Evolutionary conservation across 2,797 vertebrate species (phyloP), one percentile per base, ranked within the genome.

Genomic region (Triplophysa yarkandensis): DNA sequence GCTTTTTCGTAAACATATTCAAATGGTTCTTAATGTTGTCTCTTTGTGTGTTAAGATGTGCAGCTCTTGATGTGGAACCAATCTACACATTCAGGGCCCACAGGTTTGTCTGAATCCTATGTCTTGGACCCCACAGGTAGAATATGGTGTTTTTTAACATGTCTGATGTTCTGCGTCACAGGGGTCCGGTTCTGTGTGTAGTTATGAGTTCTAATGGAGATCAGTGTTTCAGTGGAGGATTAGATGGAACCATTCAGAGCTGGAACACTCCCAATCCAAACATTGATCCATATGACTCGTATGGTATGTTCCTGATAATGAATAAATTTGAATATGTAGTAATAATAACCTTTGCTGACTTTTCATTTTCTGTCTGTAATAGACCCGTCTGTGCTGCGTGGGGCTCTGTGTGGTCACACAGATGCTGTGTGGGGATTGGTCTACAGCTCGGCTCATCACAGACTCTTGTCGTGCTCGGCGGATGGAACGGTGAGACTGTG

Each of bases 51-150:
- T 83, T 71, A 91, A 99, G 97, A 93, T 98, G 95, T 82, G 87
- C 96, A 1, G 95, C 98, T 78, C 92, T 99, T 82, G 98, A 99
- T 63, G 96, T 99, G 83, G 98, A 99, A 80, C 98, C 98, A 0
- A 98, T 99, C 87, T 99, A 99, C 88, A 99, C 98, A 0, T 99
- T 99, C 90, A 95, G 98, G 83, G 97, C 95, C 76, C 97, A 99
- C 89, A 95, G 91, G 97, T 98, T 90, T 88, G 92, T 90, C 72
- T 16, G 6, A 43, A 43, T 43, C 41, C 17, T 8, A 44, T 44
- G 14, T 44, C 16, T 2, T n/a, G 17, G 7, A 7, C 43, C 17
- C n/a, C 14, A 17, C n/a, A n/a, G n/a, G n/a, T n/a, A n/a, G n/a
- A n/a, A n/a, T n/a, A n/a, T 39, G 7, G 10, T 11, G 10, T 9